phyloP scores from a whole-genome alignment of 2,797 vertebrate genomes.

The Agapornis canus region DNA sequence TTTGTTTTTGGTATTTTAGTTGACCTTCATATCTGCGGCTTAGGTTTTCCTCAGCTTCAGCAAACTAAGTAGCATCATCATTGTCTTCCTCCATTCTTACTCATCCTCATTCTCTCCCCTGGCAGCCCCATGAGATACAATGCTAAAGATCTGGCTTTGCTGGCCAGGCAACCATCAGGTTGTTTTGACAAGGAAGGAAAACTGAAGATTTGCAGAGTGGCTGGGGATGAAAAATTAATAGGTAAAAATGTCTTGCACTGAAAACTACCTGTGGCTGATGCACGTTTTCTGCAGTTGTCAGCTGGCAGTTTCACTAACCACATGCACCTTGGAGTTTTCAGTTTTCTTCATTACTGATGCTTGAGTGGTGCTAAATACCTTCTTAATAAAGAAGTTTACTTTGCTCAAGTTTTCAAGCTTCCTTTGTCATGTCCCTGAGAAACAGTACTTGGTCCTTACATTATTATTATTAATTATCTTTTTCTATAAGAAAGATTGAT shows the following conservation, averaged over 20 bases:
- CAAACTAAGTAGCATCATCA: not conserved
- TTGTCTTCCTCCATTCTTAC: not conserved
- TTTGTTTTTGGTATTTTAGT: not conserved
- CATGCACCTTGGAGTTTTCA: not conserved
- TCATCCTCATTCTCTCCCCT: not conserved
- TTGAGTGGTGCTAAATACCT: conserved; percentile 8
- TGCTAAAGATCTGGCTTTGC: conserved; percentile 3
- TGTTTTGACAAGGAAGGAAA: conserved; percentile 54
- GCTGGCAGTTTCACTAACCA: not conserved
- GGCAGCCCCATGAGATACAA: conserved; percentile 32
- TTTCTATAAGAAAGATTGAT: not conserved
- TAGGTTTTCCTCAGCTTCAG: conserved; percentile 2
- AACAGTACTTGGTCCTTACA: not conserved
- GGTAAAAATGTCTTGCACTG: not conserved
- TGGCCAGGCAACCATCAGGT: conserved; percentile 4
- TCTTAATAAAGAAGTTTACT: not conserved
- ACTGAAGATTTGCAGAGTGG: conserved; percentile 32
- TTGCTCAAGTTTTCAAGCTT: not conserved
- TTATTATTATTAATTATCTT: not conserved
- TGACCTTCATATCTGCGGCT: not conserved
- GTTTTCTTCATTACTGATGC: not conserved
- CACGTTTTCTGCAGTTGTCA: not conserved
- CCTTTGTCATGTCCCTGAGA: not conserved
- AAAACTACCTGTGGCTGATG: not conserved
- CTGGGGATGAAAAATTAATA: not conserved